Evolutionary conservation across 2,113 vertebrate species (phyloP).

Genomic region (Psephotus haematonotus): DNA sequence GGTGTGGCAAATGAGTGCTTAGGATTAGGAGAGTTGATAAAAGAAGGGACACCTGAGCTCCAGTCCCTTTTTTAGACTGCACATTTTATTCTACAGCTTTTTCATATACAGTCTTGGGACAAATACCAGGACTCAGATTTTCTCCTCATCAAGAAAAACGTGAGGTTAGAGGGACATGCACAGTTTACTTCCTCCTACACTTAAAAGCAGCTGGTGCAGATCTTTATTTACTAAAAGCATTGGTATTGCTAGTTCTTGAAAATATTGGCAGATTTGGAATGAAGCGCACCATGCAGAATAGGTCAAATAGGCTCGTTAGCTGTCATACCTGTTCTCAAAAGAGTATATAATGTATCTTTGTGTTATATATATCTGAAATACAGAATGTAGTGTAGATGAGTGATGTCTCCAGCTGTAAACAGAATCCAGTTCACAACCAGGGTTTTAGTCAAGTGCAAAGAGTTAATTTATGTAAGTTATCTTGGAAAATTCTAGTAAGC

Average conservation of each 20-base stretch:
- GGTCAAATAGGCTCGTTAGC: neutral
- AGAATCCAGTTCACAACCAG: neutral
- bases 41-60: neutral
- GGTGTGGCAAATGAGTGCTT: neutral
- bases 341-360: neutral
- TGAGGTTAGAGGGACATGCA: neutral
- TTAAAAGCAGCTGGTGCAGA: neutral
- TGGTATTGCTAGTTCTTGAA: neutral
- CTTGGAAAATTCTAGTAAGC: neutral
- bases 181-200: neutral
- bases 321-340: neutral
- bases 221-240: neutral
- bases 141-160: neutral
- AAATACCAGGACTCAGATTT: neutral
- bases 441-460: neutral
- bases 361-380: neutral
- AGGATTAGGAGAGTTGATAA: neutral
- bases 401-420: neutral
- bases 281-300: neutral
- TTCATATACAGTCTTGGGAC: neutral
- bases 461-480: neutral
- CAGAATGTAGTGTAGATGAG: neutral
- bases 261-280: neutral
- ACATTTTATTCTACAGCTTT: neutral
- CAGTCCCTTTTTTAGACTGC: neutral